Base-by-base conservation (phyloP, 2,888 invertebrate genomes). In the Papilio demoleus region DNA sequence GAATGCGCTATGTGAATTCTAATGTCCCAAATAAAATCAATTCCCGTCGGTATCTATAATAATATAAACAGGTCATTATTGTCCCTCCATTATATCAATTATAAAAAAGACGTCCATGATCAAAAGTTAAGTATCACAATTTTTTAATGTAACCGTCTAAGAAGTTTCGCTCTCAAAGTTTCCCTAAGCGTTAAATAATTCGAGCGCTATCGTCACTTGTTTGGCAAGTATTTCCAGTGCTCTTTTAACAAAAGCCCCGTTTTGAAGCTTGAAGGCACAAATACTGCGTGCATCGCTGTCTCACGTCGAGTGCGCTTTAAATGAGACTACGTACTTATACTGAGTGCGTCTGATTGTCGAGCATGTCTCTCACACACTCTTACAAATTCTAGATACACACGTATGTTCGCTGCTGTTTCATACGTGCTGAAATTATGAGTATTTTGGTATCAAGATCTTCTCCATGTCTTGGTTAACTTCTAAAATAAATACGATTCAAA, bases 211-310 rank as follows among this genome's bases (percentile, higher is more conserved):
- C 53, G n/a, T 27, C 53, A 53, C 53, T 53, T 27, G 53, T 24
- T 53, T 27, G 12, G 27, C 8, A 53, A 53, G 53, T 53, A 27
- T 53, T 27, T 53, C 22, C 53, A 53, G 53, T 27, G n/a, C 53
- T 27, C 27, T 53, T 53, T 53, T 27, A 53, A 53, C 53, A 53
- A 53, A 53, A 53, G 53, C 53, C 22, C 53, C 53, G 27, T 63
- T 63, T 50, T 64, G 50, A 50, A 50, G 63, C 22, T 14, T 45
- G 9, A 45, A 45, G 63, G 50, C 36, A 64, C 47, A 64, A 64
- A 64, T 64, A 64, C 63, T 64, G 63, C 63, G 63, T 64, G 50
- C 63, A 64, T 64, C 36, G 47, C 63, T 50, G 63, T 64, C 63
- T 64, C 50, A n/a, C 63, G 47, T 38, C 63, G 38, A 64, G 63